These are phyloP conservation scores for Lydus trimaculatus DNA, from an alignment of 2,888 invertebrate species.

Conservation along the genomic window DNA sequence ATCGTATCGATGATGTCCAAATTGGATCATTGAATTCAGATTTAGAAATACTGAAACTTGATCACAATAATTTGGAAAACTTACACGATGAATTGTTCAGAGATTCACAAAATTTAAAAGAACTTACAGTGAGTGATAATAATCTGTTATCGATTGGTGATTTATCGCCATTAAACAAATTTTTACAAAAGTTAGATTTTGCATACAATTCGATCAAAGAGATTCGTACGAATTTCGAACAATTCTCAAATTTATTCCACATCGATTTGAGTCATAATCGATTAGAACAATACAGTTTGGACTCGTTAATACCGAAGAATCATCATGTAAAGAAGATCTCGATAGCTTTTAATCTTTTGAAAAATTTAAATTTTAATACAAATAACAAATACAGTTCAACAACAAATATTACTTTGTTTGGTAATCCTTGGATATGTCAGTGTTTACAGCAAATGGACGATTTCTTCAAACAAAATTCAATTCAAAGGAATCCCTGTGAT, in stretches of 20 bases:
- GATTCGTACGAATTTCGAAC: neutral
- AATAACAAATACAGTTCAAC: neutral
- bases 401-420: neutral
- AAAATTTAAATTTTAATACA: neutral
- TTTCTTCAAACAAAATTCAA: neutral
- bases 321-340: neutral
- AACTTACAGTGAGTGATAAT: neutral
- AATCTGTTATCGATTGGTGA: neutral
- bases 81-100: neutral
- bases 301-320: neutral
- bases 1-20: neutral
- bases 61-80: neutral
- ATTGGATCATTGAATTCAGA: neutral
- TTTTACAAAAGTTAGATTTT: neutral
- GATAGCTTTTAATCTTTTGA: neutral
- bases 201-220: neutral
- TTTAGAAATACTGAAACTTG: neutral
- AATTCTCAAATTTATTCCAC: neutral
- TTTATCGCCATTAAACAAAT: neutral
- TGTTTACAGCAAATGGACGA: neutral
- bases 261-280: slow-evolving; percentile 3
- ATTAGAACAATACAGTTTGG: neutral
- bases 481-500: neutral
- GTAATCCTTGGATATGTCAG: neutral
- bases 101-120: neutral